Evolutionary conservation across 2,113 vertebrate species (phyloP), one percentile per base, ranked within the genome.

Genomic region (Callaeas wilsoni): DNA sequence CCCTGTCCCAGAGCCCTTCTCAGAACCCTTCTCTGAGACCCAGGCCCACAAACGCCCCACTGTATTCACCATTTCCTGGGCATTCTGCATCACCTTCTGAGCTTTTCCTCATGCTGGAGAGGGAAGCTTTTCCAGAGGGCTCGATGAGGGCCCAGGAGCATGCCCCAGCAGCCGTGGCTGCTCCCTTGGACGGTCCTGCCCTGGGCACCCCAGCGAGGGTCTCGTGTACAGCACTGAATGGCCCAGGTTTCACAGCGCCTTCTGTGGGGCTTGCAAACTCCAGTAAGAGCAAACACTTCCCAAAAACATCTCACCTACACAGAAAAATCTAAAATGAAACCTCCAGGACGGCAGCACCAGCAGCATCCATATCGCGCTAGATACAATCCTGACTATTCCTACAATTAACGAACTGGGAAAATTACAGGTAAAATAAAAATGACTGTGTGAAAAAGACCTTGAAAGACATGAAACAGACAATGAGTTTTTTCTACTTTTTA

Each of bases 41-140:
- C 57, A 39, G 26, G 9, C 13, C 14, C 60, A 26, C 53, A 73
- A 16, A 47, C 0, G 0, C 30, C 41, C 44, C 13, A 1, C 41
- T 92, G 73, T 15, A 93, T 78, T 80, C 86, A 39, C 65, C 65
- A 19, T 81, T 74, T 94, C 52, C 87, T 79, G 57, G 91, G 93
- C 97, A 94, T 96, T 96, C 95, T 97, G 94, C 96, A 96, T 96
- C 97, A 96, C 96, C 94, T 95, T 94, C 97, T 98, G 97, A 98
- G 98, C 96, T 98, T 97, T 96, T 16, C 97, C 96, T 98, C 86
- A 52, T 89, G 97, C 96, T 97, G 96, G 94, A 94, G 97, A 98
- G 98, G 96, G 96, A 87, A 97, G 97, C 94, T 98, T 96, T 56
- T 50, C 29, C 16, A 20, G 46, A 46, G 42, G 29, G 37, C n/a